Conservation (phyloP, 2,888 invertebrate species). For the Ormyrus labotus region DNA sequence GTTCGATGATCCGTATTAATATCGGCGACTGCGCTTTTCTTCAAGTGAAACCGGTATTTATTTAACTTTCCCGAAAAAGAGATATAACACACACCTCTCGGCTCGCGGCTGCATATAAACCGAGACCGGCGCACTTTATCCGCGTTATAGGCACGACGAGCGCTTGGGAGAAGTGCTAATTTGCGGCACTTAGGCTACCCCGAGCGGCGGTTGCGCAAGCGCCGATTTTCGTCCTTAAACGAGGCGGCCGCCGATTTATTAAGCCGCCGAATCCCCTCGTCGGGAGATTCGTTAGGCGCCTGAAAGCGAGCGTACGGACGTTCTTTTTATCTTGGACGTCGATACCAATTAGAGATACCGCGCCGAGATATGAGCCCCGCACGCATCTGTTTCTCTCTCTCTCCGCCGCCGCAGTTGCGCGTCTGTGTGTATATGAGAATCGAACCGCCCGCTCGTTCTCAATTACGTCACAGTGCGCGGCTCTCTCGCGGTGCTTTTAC, state of each 20-base stretch:
- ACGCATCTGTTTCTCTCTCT: conserved; percentile 24
- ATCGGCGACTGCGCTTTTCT: conserved; percentile 13
- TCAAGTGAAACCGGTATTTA: conserved; percentile 39
- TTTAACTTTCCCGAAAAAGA: conserved; percentile 25
- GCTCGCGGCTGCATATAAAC: too few species aligned
- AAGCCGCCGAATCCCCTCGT: conserved; percentile 11
- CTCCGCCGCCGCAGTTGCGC: background rate
- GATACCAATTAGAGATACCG: conserved; percentile 49
- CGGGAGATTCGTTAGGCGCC: conserved; percentile 10
- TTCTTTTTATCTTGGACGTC: conserved; percentile 20
- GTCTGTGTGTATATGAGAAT: conserved; percentile 25
- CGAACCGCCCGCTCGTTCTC: conserved; percentile 44
- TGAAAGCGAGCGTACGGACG: background rate
- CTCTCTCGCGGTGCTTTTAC: conserved; percentile 8
- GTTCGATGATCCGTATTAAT: conserved; percentile 45
- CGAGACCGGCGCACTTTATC: too few species aligned
- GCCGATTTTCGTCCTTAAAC: conserved; percentile 29
- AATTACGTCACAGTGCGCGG: conserved; percentile 33
- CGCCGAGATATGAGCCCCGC: background rate
- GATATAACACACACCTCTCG: background rate
- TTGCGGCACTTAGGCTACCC: background rate
- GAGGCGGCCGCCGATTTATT: conserved; percentile 24
- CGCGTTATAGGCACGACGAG: too few species aligned
- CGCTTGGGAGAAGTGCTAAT: background rate
- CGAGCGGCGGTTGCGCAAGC: background rate